Conservation (phyloP, 2,797 vertebrate genomes). For the Gymnothorax reevesii region DNA sequence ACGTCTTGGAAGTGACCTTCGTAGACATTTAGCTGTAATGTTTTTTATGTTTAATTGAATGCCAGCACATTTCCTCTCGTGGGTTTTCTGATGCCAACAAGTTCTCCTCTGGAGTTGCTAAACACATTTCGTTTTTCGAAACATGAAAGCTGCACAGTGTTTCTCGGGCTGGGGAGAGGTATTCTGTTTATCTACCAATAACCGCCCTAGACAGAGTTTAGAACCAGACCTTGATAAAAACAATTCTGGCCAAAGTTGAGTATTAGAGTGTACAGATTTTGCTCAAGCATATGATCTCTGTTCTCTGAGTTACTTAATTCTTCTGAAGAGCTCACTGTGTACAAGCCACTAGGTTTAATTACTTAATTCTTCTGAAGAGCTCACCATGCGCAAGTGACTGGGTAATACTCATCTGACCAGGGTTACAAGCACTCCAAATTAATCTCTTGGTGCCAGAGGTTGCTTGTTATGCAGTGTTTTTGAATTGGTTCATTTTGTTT, state of each 20-base stretch:
- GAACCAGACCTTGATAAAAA: neutral
- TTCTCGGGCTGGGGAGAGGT: neutral
- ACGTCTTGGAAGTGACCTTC: conserved; percentile 17
- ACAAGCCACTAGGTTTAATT: too few species aligned
- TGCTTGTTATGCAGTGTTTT: neutral
- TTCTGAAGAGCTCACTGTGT: neutral
- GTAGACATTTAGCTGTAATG: conserved; percentile 27
- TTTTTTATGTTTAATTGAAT: conserved; percentile 41
- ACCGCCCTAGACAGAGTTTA: neutral
- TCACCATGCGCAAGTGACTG: neutral
- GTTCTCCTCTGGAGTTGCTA: conserved; percentile 32
- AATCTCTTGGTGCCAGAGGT: neutral
- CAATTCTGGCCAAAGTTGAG: neutral
- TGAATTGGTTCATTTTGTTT: neutral
- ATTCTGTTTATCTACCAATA: neutral
- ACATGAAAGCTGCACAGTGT: conserved; percentile 13
- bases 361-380: neutral
- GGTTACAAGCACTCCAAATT: too few species aligned
- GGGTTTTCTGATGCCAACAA: conserved; percentile 19
- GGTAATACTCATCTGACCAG: neutral
- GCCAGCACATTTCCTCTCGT: conserved; percentile 44
- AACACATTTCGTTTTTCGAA: conserved; percentile 33
- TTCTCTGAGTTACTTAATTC: neutral
- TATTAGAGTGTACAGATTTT: neutral
- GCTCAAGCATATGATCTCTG: neutral